Conservation (phyloP, 2,113 vertebrate genomes). For the Cebus imitator region DNA sequence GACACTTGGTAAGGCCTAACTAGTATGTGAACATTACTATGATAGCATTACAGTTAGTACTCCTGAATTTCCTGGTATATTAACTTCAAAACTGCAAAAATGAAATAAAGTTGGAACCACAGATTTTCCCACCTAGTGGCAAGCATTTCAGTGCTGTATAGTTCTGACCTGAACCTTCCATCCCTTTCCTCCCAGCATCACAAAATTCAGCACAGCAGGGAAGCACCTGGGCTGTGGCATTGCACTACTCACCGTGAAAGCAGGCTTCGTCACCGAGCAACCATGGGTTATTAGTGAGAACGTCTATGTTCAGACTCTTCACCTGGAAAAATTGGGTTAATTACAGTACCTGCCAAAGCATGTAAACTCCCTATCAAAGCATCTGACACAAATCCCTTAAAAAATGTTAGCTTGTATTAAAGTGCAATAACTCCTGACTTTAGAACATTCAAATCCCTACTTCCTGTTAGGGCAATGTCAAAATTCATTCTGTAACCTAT, state of each 20-base stretch:
- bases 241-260: neutral
- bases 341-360: neutral
- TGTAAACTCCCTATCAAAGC: neutral
- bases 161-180: neutral
- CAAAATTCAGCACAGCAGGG: neutral
- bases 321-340: neutral
- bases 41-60: neutral
- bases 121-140: neutral
- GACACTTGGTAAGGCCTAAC: neutral
- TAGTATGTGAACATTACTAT: neutral
- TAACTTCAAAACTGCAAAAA: neutral
- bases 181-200: neutral
- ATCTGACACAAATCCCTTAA: neutral
- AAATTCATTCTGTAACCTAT: neutral
- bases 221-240: fast-evolving
- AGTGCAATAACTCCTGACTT: neutral
- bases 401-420: neutral
- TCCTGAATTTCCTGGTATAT: neutral
- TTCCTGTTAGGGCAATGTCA: neutral
- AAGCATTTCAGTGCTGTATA: neutral
- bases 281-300: neutral
- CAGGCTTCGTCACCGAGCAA: neutral
- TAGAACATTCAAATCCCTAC: neutral
- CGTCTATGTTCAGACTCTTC: neutral
- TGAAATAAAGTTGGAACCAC: neutral